Conservation (phyloP, 2,888 invertebrate species). For the Melieria picta region DNA sequence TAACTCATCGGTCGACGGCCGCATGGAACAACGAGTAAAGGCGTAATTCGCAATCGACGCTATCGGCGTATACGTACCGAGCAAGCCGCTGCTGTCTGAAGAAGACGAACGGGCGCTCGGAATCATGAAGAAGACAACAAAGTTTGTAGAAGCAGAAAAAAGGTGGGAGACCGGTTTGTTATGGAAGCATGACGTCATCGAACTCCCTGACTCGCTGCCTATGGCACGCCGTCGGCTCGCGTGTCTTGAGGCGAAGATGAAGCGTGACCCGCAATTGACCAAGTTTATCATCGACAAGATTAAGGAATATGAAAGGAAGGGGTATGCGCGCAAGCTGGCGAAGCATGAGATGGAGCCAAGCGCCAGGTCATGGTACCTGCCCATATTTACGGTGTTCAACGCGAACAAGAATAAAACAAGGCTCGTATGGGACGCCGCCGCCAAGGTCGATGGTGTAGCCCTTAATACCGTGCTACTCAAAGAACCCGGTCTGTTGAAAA, state of each 20-base stretch:
- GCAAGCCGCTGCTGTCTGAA: neutral
- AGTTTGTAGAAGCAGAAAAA: constrained; percentile 26
- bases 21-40: no score
- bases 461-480: constrained; percentile 52
- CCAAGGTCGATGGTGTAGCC: constrained; percentile 45
- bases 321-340: no score
- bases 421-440: constrained; percentile 56
- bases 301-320: no score
- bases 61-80: constrained; percentile 13
- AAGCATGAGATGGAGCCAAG: no score
- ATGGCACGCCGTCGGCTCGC: constrained; percentile 31
- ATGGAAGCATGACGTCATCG: constrained; percentile 27
- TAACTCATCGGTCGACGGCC: no score
- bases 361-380: no score
- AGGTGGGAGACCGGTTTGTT: constrained; percentile 33
- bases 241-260: constrained; percentile 35
- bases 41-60: neutral
- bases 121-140: constrained; percentile 33
- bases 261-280: constrained; percentile 20
- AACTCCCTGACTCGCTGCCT: constrained; percentile 35
- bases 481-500: constrained; percentile 54
- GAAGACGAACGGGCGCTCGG: constrained; percentile 22
- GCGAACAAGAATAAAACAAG: constrained; percentile 50
- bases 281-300: no score
- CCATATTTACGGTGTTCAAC: no score